Conservation (phyloP, 2,888 invertebrate genomes). For the Acrobeloides nanus region DNA sequence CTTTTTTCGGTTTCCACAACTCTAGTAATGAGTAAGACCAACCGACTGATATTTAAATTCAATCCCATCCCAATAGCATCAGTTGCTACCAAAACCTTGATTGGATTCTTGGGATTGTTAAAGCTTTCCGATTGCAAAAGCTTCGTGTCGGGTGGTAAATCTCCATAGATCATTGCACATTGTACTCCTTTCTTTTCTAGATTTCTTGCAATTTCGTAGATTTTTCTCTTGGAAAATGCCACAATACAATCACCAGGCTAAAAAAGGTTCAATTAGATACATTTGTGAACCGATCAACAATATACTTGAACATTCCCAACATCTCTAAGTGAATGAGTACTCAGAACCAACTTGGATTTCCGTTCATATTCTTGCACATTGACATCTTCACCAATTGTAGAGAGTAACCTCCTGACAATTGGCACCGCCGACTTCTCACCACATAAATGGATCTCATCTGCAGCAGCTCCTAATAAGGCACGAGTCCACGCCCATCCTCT, state of each 20-base stretch:
- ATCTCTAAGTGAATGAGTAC: constrained; percentile 67
- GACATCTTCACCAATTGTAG: constrained; percentile 81
- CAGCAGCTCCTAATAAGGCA: constrained; percentile 66
- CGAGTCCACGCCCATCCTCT: constrained; percentile 99
- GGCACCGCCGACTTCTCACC: constrained; percentile 84
- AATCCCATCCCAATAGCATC: constrained; percentile 3
- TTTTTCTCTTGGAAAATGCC: constrained; percentile 93
- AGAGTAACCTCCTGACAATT: constrained; percentile 68
- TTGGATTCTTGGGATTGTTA: constrained; percentile 80
- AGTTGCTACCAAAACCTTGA: constrained; percentile 1
- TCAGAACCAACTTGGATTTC: constrained; percentile 72
- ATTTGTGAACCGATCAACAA: too few species aligned
- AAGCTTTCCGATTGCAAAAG: constrained; percentile 92
- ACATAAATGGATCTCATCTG: constrained; percentile 78
- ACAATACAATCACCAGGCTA: constrained; percentile 94
- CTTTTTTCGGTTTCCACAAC: too few species aligned
- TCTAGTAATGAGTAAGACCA: too few species aligned
- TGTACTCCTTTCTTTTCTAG: constrained; percentile 24
- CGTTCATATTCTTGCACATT: constrained; percentile 66
- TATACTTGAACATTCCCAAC: too few species aligned
- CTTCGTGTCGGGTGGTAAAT: constrained; percentile 92
- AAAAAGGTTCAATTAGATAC: too few species aligned
- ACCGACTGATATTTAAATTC: not conserved
- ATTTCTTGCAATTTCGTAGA: constrained; percentile 74
- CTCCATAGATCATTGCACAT: constrained; percentile 91